Base-by-base conservation (phyloP, 2,797 vertebrate species). In the Sebastes diploproa region DNA sequence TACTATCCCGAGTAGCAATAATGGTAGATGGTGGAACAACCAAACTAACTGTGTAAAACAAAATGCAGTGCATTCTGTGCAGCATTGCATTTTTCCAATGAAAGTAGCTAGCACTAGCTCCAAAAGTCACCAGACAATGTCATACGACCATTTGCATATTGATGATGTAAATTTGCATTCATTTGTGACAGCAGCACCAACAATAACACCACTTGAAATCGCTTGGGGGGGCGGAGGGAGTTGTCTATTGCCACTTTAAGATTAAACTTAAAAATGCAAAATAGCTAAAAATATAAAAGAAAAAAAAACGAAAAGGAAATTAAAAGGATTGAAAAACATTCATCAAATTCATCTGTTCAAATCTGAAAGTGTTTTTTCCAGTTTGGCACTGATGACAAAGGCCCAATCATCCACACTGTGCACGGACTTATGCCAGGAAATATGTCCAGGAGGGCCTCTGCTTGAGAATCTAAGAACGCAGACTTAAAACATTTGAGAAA, bases 401-500 rank as follows among this genome's bases (percentile, higher is more conserved):
- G 65, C 22, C 20, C 38, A 73, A 32, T 64, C 36, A 42, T 12
- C 25, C 65, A 4, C 66, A 65, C 73, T 70, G 64, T 60, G 77
- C 58, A 60, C 73, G 32, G 59, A 75, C 46, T 5, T 7, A 2
- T 1, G 71, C 38, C 22, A 77, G 70, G 34, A 71, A 73, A 78
- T 78, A 74, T 63, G 27, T 68, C 46, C 23, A 50, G 60, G 5
- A 46, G 42, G 38, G 74, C 27, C 10, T 42, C 20, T 29, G 69
- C 12, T 56, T 34, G 59, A 78, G 23, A 42, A 58, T 62, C 65
- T 79, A 61, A 55, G 30, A 78, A 71, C 59, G 61, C 70, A 29
- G 25, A 64, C 58, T 16, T 74, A 85, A 88, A 84, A 64, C 63
- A 79, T 68, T 59, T 50, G 55, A 77, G 58, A 75, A 69, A 84